phyloP scores from a whole-genome alignment of 2,888 invertebrate genomes.

The Cosmorhoe ocellata region DNA sequence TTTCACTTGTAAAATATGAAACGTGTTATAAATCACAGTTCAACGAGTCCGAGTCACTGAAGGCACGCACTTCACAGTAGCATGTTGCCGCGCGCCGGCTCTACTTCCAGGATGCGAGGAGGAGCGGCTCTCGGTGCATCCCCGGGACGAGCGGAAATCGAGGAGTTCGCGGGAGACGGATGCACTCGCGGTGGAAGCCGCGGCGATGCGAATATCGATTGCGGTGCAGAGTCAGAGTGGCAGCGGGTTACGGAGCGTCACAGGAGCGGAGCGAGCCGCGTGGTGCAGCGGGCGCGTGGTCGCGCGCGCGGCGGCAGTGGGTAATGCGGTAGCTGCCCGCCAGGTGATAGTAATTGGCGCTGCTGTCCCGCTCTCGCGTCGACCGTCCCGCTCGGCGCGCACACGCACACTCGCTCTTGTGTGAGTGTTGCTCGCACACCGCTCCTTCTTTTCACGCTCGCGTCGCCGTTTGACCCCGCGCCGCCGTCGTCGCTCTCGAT shows the following conservation, averaged over 20 bases:
- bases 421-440: constrained; percentile 72
- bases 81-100: constrained; percentile 57
- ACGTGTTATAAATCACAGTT: constrained; percentile 34
- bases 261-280: constrained; percentile 66
- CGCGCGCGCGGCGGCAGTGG: constrained; percentile 83
- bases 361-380: constrained; percentile 78
- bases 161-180: constrained; percentile 40
- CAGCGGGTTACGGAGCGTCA: constrained; percentile 44
- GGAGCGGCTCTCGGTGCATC: constrained; percentile 45
- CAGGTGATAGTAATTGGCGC: constrained; percentile 84
- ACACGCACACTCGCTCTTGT: constrained; percentile 66
- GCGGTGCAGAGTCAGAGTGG: constrained; percentile 56
- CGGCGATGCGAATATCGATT: constrained; percentile 64
- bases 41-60: constrained; percentile 22
- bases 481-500: constrained; percentile 80
- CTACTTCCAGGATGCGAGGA: constrained; percentile 38
- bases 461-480: constrained; percentile 82
- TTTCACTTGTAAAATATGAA: constrained; percentile 52
- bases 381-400: constrained; percentile 79
- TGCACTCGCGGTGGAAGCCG: constrained; percentile 58
- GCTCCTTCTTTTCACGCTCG: constrained; percentile 81
- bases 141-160: constrained; percentile 39
- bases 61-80: constrained; percentile 76
- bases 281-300: constrained; percentile 82
- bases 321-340: constrained; percentile 85